Evolutionary conservation across 2,113 vertebrate species (phyloP).

Genomic region (Ramphastos sulfuratus): DNA sequence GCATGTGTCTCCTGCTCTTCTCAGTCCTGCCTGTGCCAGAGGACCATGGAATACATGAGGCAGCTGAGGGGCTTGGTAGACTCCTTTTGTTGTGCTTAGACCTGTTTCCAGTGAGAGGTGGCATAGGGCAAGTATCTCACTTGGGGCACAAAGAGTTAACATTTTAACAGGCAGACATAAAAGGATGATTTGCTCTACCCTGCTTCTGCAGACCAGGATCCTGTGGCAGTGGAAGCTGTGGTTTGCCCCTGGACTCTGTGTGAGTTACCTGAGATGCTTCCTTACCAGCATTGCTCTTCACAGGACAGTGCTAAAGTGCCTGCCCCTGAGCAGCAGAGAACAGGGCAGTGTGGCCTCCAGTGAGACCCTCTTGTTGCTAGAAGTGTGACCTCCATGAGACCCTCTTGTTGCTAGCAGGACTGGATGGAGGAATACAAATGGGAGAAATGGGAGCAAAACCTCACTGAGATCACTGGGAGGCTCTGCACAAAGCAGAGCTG

Average conservation of each 20-base stretch:
- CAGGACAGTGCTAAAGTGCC: not conserved
- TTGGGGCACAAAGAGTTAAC: not conserved
- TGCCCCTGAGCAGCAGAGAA: not conserved
- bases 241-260: not conserved
- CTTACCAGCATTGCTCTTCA: not conserved
- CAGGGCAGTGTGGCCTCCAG: not conserved
- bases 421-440: not conserved
- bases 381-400: too few species aligned
- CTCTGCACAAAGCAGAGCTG: not conserved
- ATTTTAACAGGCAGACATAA: not conserved
- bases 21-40: not conserved
- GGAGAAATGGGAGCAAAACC: not conserved
- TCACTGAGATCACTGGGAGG: not conserved
- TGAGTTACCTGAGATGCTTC: not conserved
- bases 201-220: not conserved
- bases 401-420: not conserved
- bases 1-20: not conserved
- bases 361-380: not conserved
- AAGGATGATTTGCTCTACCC: not conserved
- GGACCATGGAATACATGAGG: not conserved
- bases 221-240: not conserved
- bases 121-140: not conserved
- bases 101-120: not conserved
- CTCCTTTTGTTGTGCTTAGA: not conserved
- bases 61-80: not conserved